phyloP scores from a whole-genome alignment of 2,797 vertebrate genomes.

The Macropodus opercularis region DNA sequence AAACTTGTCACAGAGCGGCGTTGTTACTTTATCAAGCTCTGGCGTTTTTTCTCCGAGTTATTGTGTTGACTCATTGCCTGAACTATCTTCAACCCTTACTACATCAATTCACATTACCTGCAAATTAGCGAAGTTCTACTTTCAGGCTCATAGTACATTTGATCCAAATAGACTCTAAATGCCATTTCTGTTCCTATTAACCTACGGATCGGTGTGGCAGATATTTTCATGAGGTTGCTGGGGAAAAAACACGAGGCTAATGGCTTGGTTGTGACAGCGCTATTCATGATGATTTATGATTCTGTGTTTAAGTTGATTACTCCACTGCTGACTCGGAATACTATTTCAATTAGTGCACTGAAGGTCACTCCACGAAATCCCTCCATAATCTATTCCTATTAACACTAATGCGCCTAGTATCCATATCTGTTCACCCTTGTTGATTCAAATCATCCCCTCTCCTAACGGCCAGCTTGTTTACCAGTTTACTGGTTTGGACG shows the following conservation, averaged over 20 bases:
- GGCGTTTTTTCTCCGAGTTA: constrained; percentile 26
- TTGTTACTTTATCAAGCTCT: constrained; percentile 41
- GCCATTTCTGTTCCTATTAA: constrained; percentile 99
- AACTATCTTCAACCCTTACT: constrained; percentile 91
- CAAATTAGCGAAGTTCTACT: constrained; percentile 99
- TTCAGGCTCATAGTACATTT: constrained; percentile 97
- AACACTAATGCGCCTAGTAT: constrained; percentile 99
- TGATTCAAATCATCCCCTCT: constrained; percentile 99
- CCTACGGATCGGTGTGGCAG: constrained; percentile 98
- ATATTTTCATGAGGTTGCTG: constrained; percentile 98
- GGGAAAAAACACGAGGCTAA: constrained; percentile 97
- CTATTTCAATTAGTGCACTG: constrained; percentile 99
- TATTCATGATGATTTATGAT: constrained; percentile 99
- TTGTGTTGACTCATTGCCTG: constrained; percentile 80
- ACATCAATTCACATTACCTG: constrained; percentile 99
- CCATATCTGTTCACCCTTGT: constrained; percentile 99
- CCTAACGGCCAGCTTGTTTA: constrained; percentile 98
- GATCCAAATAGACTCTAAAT: constrained; percentile 99
- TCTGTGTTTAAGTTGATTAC: constrained; percentile 99
- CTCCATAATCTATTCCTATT: constrained; percentile 99
- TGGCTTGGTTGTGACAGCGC: constrained; percentile 99
- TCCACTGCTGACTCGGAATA: constrained; percentile 99
- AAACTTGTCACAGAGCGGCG: constrained; percentile 42
- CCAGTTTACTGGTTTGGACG: constrained; percentile 95
- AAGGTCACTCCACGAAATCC: constrained; percentile 99